phyloP scores from a whole-genome alignment of 2,113 vertebrate genomes.

The Centropus unirufus region DNA sequence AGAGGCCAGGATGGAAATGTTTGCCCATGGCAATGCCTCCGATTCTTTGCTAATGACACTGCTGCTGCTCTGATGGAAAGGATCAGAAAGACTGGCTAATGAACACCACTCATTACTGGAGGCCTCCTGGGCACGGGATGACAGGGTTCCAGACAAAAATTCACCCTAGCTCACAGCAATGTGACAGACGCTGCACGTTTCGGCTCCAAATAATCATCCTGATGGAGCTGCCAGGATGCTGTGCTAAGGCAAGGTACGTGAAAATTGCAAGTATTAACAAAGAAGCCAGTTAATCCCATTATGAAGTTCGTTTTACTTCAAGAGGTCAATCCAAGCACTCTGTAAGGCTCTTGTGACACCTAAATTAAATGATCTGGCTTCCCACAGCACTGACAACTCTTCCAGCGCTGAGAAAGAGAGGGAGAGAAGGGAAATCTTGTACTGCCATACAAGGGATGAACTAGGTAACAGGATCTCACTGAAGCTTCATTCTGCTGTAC shows the following conservation, averaged over 20 bases:
- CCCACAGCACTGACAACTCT: neutral
- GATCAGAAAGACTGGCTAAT: slow-evolving; percentile 71
- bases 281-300: slow-evolving; percentile 50
- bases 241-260: neutral
- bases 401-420: neutral
- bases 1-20: slow-evolving; percentile 1
- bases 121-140: slow-evolving; percentile 42
- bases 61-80: neutral
- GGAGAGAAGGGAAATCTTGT: neutral
- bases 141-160: slow-evolving; percentile 36
- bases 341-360: neutral
- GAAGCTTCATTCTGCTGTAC: neutral
- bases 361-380: neutral
- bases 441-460: neutral
- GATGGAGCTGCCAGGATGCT: neutral
- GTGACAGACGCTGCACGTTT: slow-evolving; percentile 20
- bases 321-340: neutral
- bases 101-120: slow-evolving; percentile 60
- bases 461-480: neutral
- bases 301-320: slow-evolving; percentile 56
- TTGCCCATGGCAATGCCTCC: slow-evolving; percentile 30
- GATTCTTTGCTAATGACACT: slow-evolving; percentile 24
- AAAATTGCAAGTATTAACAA: neutral
- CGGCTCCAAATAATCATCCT: neutral
- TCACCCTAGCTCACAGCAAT: slow-evolving; percentile 42